Percentiles rank a stretch among this genome's conserved stretches.
Evolutionary conservation across 2,797 vertebrate species (phyloP).

Genomic region (Malacoctenus gilli): DNA sequence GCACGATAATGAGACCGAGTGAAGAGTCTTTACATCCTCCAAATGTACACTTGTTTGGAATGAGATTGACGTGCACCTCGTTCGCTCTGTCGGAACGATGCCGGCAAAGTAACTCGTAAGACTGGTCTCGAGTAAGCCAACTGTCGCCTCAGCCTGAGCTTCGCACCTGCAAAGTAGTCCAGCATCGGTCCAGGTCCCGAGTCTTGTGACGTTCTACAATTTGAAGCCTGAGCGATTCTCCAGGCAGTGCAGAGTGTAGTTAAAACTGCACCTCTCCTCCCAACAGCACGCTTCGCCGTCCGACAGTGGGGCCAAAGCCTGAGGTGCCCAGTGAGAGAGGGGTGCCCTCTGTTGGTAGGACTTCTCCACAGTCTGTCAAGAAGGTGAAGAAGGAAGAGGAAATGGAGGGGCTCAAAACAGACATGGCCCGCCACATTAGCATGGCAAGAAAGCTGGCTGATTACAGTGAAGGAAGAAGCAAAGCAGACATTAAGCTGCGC

Average conservation of each 20-base stretch:
- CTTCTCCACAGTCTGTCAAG: slow-evolving; percentile 55
- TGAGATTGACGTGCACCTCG: no score
- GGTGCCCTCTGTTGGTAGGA: slow-evolving; percentile 72
- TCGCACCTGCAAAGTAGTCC: slow-evolving; percentile 63
- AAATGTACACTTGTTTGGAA: slow-evolving; percentile 59
- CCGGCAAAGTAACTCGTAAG: slow-evolving; percentile 43
- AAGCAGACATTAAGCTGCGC: slow-evolving; percentile 73
- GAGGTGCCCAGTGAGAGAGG: slow-evolving; percentile 60
- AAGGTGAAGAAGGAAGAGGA: slow-evolving; percentile 58
- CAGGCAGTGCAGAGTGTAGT: slow-evolving; percentile 78
- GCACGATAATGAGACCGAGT: slow-evolving; percentile 53
- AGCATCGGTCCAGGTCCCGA: slow-evolving; percentile 70
- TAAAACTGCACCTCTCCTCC: slow-evolving; percentile 82
- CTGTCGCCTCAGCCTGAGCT: slow-evolving; percentile 52
- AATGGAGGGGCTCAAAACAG: slow-evolving; percentile 52
- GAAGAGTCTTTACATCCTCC: slow-evolving; percentile 57
- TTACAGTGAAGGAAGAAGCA: slow-evolving; percentile 72
- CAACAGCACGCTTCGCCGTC: slow-evolving; percentile 79
- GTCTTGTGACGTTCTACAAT: slow-evolving; percentile 84
- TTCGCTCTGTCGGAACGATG: no score
- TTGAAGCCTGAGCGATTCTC: slow-evolving; percentile 73
- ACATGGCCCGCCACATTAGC: slow-evolving; percentile 41
- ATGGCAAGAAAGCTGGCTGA: slow-evolving; percentile 70
- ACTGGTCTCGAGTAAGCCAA: slow-evolving; percentile 62
- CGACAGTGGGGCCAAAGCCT: slow-evolving; percentile 69